phyloP scores from a whole-genome alignment of 2,113 vertebrate species.

The Pituophis catenifer region DNA sequence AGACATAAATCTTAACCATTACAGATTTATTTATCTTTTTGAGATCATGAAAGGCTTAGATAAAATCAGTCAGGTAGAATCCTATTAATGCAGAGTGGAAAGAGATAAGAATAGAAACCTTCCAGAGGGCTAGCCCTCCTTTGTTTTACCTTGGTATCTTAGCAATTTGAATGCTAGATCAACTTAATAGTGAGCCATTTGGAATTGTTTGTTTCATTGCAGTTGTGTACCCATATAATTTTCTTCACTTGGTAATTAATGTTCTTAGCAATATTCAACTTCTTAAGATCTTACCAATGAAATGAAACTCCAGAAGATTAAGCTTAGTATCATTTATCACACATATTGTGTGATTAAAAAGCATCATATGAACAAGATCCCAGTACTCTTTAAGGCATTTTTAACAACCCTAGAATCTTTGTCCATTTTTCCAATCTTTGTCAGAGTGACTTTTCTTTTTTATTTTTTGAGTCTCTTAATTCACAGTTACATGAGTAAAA shows the following conservation, averaged over 20 bases:
- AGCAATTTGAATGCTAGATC: background rate
- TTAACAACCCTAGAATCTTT: background rate
- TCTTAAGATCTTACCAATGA: background rate
- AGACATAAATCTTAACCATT: background rate
- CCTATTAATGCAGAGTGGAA: slow-evolving; percentile 8
- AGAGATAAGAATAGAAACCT: slow-evolving; percentile 9
- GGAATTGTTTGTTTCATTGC: background rate
- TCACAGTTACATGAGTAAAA: background rate
- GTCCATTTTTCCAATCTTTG: background rate
- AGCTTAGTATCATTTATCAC: background rate
- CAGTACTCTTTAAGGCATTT: background rate
- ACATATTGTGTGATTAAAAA: background rate
- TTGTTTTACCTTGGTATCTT: background rate
- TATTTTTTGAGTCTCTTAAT: background rate
- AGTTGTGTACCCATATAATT: background rate
- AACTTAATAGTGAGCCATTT: background rate
- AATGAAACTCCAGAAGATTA: background rate
- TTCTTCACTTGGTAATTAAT: background rate
- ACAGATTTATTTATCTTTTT: background rate
- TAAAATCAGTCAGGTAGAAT: background rate
- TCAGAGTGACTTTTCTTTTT: background rate
- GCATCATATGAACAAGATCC: background rate
- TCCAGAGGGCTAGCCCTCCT: background rate
- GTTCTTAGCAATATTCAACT: background rate
- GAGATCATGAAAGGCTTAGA: slow-evolving; percentile 6